Evolutionary conservation across 2,888 invertebrate species (phyloP), one percentile per base, ranked within the genome.

Genomic region (Tachina fera): DNA sequence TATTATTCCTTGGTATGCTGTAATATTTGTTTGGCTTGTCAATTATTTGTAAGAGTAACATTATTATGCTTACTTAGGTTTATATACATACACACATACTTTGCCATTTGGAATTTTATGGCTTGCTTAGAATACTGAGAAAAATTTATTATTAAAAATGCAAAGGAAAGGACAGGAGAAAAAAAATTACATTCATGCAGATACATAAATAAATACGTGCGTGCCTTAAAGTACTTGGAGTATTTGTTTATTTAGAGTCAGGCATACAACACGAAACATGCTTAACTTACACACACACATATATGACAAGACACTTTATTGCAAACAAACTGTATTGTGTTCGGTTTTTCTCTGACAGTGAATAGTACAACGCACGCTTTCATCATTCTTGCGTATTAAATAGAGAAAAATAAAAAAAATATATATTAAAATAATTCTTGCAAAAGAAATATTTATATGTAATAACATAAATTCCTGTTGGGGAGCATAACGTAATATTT

Each of bases 1-100:
- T 68, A 49, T 19, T 58, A 67, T 58, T 67, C 9, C 19, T 67
- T 9, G 39, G 9, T 45, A 19, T 31, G 31, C 45, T 56, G 45
- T 76, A 41, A 71, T 70, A 76, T 68, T 74, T 84, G 67, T 85
- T 78, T 75, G 70, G 56, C 75, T 78, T 85, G 82, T 85, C 82
- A 79, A 82, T 79, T 79, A 79, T 82, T 82, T 76, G 75, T 61
- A 75, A 79, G 71, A 83, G 65, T 75, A 76, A 49, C 43, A 60
- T 67, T 70, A 63, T 84, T 63, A 75, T 79, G 79, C 79, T 74
- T 85, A 70, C 77, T 77, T 74, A 74, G 53, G 51, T 84, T 70
- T 58, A 56, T 77, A 70, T 31, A 31, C 31, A 31, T 31, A 31
- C 0, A 4, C 4, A 63, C 39, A 80, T 41, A 76, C 65, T 67